Evolutionary conservation across 2,888 invertebrate species (phyloP), one percentile per base, ranked within the genome.

Genomic region (Ennomos quercinarius): DNA sequence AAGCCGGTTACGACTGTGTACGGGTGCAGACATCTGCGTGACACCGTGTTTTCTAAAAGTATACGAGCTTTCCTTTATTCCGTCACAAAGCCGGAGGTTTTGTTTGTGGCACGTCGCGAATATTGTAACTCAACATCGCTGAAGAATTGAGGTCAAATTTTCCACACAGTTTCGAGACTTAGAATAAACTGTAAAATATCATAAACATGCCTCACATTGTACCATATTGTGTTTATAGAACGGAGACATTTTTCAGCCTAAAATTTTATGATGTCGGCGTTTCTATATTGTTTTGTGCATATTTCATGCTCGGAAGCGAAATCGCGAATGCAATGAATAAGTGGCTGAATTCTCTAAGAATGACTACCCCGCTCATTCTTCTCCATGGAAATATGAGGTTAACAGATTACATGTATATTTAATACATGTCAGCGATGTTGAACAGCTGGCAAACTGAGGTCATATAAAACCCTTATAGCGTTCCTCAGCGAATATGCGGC

Each of bases 361-460:
- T 27, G 27, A 76, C 77, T 78, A 69, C 75, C 71, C 61, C 70
- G 69, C 60, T 66, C 65, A 62, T 68, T 71, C 69, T 71, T 71
- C 64, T 63, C 70, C 73, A 27, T 63, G 65, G 66, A 65, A 70
- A 68, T 75, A 76, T 74, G 76, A 74, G 76, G 72, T 72, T 75
- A 75, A 77, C 74, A 78, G 75, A 83, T 80, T 79, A 76, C 78
- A 78, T 78, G 76, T 78, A 80, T 81, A 76, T 82, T 80, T 78
- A 81, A 79, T 81, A 76, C 71, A 59, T 64, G 53, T 50, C 49
- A 57, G 64, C 57, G 44, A 48, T 63, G 66, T 64, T 61, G 52
- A 61, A 64, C 63, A 68, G 67, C 56, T 68, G 67, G 61, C 61
- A 51, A 58, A 67, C 64, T 61, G 65, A 63, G 63, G 58, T 64